A percentile compares a stretch with the other conserved stretches of the same genome.
These are phyloP conservation scores for Caerostris extrusa DNA, from an alignment of 1,140 invertebrate species.

Conservation along the genomic window DNA sequence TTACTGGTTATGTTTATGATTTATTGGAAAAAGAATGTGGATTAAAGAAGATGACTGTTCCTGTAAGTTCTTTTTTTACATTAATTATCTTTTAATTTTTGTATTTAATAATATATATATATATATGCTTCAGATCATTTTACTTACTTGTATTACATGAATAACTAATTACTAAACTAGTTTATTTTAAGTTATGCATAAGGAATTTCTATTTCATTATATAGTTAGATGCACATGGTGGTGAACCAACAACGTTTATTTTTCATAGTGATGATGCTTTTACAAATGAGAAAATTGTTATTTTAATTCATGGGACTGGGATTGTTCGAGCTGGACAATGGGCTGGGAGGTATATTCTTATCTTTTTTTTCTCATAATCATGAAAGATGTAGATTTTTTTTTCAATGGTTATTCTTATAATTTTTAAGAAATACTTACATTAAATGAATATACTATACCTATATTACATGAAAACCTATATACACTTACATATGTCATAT, in stretches of 20 bases:
- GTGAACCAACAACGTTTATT: slow-evolving; percentile 85
- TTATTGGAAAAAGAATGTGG: slow-evolving; percentile 85
- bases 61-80: slow-evolving; percentile 80
- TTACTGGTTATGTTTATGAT: slow-evolving; percentile 87
- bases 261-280: slow-evolving; percentile 85
- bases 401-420: too few relatives aligned
- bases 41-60: slow-evolving; percentile 84
- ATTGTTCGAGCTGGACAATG: slow-evolving; percentile 91
- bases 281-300: slow-evolving; percentile 85
- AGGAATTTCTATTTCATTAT: slow-evolving; percentile 29
- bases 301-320: slow-evolving; percentile 90
- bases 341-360: slow-evolving; percentile 84
- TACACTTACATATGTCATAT: too few relatives aligned
- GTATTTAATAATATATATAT: too few relatives aligned
- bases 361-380: neutral
- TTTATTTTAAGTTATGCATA: too few relatives aligned
- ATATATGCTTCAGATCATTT: too few relatives aligned
- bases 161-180: too few relatives aligned
- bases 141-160: too few relatives aligned
- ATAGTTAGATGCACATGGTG: slow-evolving; percentile 80
- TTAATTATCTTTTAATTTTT: too few relatives aligned
- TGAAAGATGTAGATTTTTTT: too few relatives aligned
- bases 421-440: too few relatives aligned
- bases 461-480: too few relatives aligned
- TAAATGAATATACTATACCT: too few relatives aligned